Percentiles rank a stretch among this genome's conserved stretches.
Conservation (phyloP, 2,888 invertebrate genomes). For the Encarsia formosa region DNA sequence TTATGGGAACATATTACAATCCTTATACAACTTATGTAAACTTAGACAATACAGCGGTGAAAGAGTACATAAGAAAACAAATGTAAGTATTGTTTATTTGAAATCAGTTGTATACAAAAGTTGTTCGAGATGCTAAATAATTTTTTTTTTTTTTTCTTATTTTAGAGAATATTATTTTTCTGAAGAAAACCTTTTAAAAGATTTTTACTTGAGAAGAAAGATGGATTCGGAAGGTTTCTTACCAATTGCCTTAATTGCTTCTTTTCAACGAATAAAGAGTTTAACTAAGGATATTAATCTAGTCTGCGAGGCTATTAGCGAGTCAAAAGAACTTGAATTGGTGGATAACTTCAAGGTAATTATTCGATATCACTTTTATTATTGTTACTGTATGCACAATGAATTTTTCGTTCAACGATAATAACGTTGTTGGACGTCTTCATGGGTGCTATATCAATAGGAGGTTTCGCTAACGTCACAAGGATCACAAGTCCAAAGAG, state of each 20-base stretch:
- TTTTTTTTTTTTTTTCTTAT: constrained; percentile 30
- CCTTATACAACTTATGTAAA: constrained; percentile 58
- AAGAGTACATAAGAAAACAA: constrained; percentile 84
- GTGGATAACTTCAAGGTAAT: constrained; percentile 68
- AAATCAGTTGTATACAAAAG: no score
- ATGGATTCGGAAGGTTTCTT: constrained; percentile 94
- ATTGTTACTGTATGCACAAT: constrained; percentile 28
- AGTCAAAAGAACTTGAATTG: constrained; percentile 82
- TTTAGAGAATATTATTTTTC: constrained; percentile 98
- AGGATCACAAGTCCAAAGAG: constrained; percentile 37
- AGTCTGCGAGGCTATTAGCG: constrained; percentile 79
- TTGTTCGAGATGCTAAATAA: background rate
- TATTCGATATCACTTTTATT: background rate
- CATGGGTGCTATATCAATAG: constrained; percentile 40
- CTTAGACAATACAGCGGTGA: constrained; percentile 64
- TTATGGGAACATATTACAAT: constrained; percentile 62
- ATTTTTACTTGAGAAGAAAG: constrained; percentile 93
- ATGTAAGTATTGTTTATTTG: constrained; percentile 64
- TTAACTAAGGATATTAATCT: constrained; percentile 80
- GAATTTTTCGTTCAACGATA: constrained; percentile 3
- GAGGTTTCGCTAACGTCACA: constrained; percentile 48
- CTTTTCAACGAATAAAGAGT: constrained; percentile 89
- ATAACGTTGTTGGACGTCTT: constrained; percentile 2
- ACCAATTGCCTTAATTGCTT: constrained; percentile 88
- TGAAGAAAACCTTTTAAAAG: constrained; percentile 88